Evolutionary conservation across 2,888 invertebrate genomes (phyloP).

Genomic region (Eupithecia tripunctaria): DNA sequence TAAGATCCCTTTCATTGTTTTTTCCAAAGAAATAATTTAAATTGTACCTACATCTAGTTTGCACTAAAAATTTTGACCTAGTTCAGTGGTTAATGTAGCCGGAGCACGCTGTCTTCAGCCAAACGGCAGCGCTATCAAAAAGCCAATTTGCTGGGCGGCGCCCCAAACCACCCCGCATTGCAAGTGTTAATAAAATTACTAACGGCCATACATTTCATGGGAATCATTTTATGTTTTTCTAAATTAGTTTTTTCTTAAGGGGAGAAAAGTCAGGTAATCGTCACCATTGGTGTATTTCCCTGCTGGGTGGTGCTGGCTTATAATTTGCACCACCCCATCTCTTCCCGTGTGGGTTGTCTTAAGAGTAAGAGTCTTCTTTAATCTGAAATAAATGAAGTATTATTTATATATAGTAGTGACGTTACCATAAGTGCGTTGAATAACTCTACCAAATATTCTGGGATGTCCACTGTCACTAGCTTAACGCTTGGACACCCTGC

Average conservation of each 20-base stretch:
- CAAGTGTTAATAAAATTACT: conserved; percentile 29
- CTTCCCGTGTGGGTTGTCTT: too few species aligned
- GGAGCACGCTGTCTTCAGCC: neutral
- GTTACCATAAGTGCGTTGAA: neutral
- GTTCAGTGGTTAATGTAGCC: neutral
- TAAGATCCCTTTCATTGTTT: neutral
- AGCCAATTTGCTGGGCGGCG: conserved; percentile 23
- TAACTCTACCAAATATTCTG: neutral
- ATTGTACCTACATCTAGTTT: neutral
- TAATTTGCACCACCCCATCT: too few species aligned
- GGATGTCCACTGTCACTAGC: neutral
- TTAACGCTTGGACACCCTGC: neutral
- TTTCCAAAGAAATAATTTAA: neutral
- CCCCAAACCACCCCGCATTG: conserved; percentile 16
- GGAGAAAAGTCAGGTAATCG: neutral
- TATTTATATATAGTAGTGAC: too few species aligned
- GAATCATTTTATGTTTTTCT: conserved; percentile 28
- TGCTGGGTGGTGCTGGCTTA: too few species aligned
- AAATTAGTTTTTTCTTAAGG: conserved; percentile 30
- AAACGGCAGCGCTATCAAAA: conserved; percentile 20
- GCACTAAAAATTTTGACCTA: conserved; percentile 5
- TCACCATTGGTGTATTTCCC: neutral
- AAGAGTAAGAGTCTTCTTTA: too few species aligned
- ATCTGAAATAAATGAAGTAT: too few species aligned
- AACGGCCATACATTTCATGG: conserved; percentile 25